Conservation (phyloP, 2,888 invertebrate genomes). For the Thalpophila matura region DNA sequence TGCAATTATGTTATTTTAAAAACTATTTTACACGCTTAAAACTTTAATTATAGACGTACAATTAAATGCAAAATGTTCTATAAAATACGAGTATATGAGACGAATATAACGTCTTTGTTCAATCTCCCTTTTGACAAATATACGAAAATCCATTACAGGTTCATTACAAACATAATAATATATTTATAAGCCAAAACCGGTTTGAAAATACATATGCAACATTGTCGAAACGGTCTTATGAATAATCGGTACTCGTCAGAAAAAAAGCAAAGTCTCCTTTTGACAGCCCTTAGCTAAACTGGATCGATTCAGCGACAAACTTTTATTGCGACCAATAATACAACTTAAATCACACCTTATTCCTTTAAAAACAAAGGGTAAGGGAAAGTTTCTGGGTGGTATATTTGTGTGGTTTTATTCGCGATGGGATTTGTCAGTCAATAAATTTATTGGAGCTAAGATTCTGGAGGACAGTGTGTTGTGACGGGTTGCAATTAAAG, state of each 20-base stretch:
- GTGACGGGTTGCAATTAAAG: constrained; percentile 80
- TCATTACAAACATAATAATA: constrained; percentile 18
- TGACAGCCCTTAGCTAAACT: constrained; percentile 64
- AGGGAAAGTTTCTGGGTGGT: neutral
- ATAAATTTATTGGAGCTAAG: constrained; percentile 67
- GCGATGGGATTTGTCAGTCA: constrained; percentile 82
- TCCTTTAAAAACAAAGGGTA: neutral
- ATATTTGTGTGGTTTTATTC: constrained; percentile 37
- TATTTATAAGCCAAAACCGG: constrained; percentile 2
- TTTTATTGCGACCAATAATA: neutral
- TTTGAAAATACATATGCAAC: constrained; percentile 28
- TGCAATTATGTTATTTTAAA: too few species aligned
- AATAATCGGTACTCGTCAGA: constrained; percentile 35
- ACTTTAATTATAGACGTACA: too few species aligned
- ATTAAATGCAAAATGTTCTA: too few species aligned
- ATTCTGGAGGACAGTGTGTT: constrained; percentile 71
- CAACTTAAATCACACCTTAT: constrained; percentile 51
- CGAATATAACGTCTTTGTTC: too few species aligned
- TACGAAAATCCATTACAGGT: neutral
- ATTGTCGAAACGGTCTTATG: constrained; percentile 28
- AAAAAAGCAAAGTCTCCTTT: constrained; percentile 21
- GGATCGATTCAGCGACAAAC: constrained; percentile 45
- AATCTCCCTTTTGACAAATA: too few species aligned
- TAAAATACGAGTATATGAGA: too few species aligned
- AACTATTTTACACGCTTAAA: too few species aligned